Base-by-base conservation (phyloP, 2,888 invertebrate genomes). In the Colostygia pectinataria region DNA sequence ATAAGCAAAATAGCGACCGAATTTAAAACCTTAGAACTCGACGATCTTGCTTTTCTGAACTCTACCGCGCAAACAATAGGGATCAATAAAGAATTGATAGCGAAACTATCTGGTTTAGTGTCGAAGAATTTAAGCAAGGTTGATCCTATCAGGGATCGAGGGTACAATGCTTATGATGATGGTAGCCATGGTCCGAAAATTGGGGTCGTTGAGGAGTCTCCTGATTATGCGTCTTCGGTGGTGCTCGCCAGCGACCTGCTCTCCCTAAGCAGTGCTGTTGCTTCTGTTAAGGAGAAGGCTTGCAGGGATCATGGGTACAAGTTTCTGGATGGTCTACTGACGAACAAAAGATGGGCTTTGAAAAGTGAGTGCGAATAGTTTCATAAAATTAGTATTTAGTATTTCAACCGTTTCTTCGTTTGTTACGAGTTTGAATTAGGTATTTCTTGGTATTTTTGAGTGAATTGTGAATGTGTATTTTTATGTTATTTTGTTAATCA, bases 301-400 rank as follows among this genome's bases (percentile, higher is more conserved):
- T 92, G 92, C 68, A 80, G 89, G 46, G 83, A 88, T 29, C 91
- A 92, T 45, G 91, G 89, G 0, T 81, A 83, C 53, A 74, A 77
- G 43, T 87, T 91, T 29, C 63, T 92, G 53, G 82, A 90, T 62
- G 91, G 90, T 45, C 69, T 92, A 47, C 74, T 88, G 7, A 68
- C 75, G 66, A 90, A 91, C 59, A 90, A 91, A 62, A 77, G 87
- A 75, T 92, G 92, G 91, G 91, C 92, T n/a, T 70, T 92, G 58
- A 86, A 91, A 70, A 91, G 92, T 92, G 64, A 91, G 91, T 91
- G 1, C 20, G 4, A 46, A 12, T n/a, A 20, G 12, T 12, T 10
- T 2, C 7, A 12, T 29, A n/a, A 4, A n/a, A n/a, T n/a, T n/a
- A n/a, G n/a, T n/a, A n/a, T n/a, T n/a, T n/a, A n/a, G n/a, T n/a